A percentile compares a stretch with the other conserved stretches of the same genome.
These are phyloP conservation scores for Nothura maculosa DNA, from an alignment of 2,797 vertebrate genomes.

Conservation along the genomic window DNA sequence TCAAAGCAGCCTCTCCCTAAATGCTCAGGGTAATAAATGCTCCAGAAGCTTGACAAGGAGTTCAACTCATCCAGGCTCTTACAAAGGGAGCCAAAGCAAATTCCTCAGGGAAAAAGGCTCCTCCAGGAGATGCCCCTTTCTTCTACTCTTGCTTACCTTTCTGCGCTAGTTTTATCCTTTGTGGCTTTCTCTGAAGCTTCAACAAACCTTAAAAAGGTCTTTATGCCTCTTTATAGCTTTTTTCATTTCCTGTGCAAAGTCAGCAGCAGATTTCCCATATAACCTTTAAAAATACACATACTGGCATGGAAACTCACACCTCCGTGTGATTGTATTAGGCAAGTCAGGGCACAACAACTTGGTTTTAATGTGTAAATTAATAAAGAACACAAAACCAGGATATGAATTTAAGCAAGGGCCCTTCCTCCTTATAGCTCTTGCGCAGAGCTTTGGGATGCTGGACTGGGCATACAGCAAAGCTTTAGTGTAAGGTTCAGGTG, in stretches of 20 bases:
- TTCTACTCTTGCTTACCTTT: not conserved
- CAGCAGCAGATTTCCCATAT: conserved; percentile 24
- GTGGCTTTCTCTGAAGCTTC: conserved; percentile 17
- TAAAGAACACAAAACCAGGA: not conserved
- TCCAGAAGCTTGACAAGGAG: conserved; percentile 44
- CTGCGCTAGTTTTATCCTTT: not conserved
- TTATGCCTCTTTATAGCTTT: conserved; percentile 10
- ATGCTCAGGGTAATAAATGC: conserved; percentile 56
- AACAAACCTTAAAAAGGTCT: conserved; percentile 24
- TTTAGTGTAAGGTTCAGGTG: not conserved
- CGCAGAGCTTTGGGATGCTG: not conserved
- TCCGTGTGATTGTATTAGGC: not conserved
- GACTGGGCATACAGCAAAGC: not conserved
- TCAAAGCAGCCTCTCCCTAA: conserved; percentile 59
- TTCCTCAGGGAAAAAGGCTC: not conserved
- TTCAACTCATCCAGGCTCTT: conserved; percentile 17
- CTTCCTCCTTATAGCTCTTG: not conserved
- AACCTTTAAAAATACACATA: not conserved
- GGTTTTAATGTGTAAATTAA: not conserved
- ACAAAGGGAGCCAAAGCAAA: conserved; percentile 39
- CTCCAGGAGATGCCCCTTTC: not conserved
- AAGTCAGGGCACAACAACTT: not conserved
- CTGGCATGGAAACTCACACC: not conserved
- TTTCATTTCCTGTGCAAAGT: conserved; percentile 5
- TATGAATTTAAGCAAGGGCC: not conserved